Evolutionary conservation across 2,888 invertebrate species (phyloP), one percentile per base, ranked within the genome.

Genomic region (Serrognathus titanus): DNA sequence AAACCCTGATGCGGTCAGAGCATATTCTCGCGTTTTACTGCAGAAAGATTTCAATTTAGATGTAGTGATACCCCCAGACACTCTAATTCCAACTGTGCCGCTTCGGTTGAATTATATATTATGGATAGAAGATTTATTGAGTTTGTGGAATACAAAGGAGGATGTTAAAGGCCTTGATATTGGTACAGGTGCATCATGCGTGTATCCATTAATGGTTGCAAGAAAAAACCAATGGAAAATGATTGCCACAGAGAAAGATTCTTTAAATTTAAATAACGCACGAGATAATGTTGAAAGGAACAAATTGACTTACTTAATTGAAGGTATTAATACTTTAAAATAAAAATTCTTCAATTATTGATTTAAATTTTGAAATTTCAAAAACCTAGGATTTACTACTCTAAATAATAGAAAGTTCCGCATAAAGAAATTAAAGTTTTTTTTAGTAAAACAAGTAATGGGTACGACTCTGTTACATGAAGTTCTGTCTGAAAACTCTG

Each of bases 111-210:
- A 99, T 77, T 99, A 99, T 74, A 83, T 99, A 58, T 80, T 97
- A 20, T 97, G 97, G 94, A 79, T 99, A 52, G 96, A 99, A 78
- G 92, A 92, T 77, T 75, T 92, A n/a, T 65, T 77, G 40, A 70
- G 69, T 54, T 51, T 63, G 6, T 83, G 83, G 68, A 69, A 83
- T 39, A 75, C 71, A 38, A 65, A 67, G 11, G 71, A 77, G 41
- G 62, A 79, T 56, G 75, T 88, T 35, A 74, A 71, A 57, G 96
- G 95, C 10, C 83, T 77, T 57, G 75, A 76, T 64, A 61, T 72
- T 91, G 97, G 97, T 35, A 94, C 95, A 55, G 98, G 98, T 38
- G 91, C 97, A 2, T 90, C 92, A 68, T 95, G 96, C 69, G 87
- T 99, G 62, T 98, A 97, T 77, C 91, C 97, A 0, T 75, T 99